phyloP scores from a whole-genome alignment of 1,140 invertebrate genomes.

The Pygmarrhopalites habei region DNA sequence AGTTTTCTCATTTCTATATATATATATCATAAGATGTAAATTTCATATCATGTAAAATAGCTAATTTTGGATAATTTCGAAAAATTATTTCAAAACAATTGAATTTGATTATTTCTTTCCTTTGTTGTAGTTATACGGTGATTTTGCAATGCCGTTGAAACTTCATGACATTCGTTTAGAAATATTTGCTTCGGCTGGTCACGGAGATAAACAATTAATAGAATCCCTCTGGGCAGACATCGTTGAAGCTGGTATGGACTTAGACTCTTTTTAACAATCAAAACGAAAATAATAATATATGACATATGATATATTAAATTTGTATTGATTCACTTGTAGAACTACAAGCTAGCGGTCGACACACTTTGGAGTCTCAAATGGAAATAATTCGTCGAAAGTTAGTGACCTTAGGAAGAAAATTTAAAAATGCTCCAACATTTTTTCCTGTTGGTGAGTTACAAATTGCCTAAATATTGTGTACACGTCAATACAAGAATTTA shows the following conservation, averaged over 20 bases:
- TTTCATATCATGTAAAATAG: too few relatives aligned
- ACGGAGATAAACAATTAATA: slow-evolving; percentile 49
- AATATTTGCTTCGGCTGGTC: slow-evolving; percentile 51
- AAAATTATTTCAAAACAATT: too few relatives aligned
- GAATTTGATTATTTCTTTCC: slow-evolving; percentile 31
- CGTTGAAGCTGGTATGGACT: slow-evolving; percentile 50
- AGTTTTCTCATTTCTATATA: too few relatives aligned
- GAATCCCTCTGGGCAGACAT: slow-evolving; percentile 52
- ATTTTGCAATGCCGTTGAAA: slow-evolving; percentile 50
- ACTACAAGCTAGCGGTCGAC: slow-evolving; percentile 22
- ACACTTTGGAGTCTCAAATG: slow-evolving; percentile 38
- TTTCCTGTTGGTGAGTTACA: slow-evolving; percentile 48
- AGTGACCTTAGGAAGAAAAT: slow-evolving; percentile 45
- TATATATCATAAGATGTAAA: too few relatives aligned
- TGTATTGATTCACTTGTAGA: slow-evolving; percentile 28
- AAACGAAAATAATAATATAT: too few relatives aligned
- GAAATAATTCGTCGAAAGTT: slow-evolving; percentile 46
- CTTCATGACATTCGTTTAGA: slow-evolving; percentile 51
- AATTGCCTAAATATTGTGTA: neutral
- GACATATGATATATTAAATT: too few relatives aligned
- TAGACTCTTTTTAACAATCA: too few relatives aligned
- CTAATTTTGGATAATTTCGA: too few relatives aligned
- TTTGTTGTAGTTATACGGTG: slow-evolving; percentile 56
- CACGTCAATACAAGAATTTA: too few relatives aligned
- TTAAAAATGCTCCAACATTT: slow-evolving; percentile 48